Evolutionary conservation across 2,797 vertebrate genomes (phyloP).

Genomic region (Lutjanus argentimaculatus): DNA sequence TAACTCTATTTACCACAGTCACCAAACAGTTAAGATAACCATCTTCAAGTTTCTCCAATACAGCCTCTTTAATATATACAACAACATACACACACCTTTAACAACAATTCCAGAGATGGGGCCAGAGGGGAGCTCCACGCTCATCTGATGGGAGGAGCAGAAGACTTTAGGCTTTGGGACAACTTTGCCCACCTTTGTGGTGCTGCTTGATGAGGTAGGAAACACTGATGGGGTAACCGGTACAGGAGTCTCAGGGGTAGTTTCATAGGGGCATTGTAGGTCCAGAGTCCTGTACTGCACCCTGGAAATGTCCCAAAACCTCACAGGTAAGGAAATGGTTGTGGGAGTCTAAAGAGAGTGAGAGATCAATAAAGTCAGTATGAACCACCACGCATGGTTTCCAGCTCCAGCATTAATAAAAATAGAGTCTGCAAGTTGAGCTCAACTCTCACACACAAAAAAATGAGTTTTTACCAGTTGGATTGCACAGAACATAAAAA

Average conservation of each 20-base stretch:
- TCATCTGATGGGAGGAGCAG: slow-evolving; percentile 81
- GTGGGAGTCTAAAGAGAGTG: slow-evolving; percentile 66
- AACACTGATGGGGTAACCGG: not conserved
- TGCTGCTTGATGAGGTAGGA: slow-evolving; percentile 13
- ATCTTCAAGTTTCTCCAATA: no score
- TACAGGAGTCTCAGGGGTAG: slow-evolving; percentile 13
- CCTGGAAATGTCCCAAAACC: slow-evolving; percentile 75
- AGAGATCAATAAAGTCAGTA: slow-evolving; percentile 37
- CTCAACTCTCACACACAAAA: slow-evolving; percentile 13
- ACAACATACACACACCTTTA: slow-evolving; percentile 68
- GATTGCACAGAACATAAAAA: slow-evolving; percentile 31
- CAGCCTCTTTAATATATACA: not conserved
- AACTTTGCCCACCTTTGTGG: not conserved
- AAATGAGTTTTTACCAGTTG: not conserved
- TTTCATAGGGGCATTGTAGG: slow-evolving; percentile 72
- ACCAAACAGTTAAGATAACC: no score
- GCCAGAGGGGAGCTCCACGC: slow-evolving; percentile 76
- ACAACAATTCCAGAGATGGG: slow-evolving; percentile 76
- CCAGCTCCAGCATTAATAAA: slow-evolving; percentile 24
- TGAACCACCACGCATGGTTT: slow-evolving; percentile 21
- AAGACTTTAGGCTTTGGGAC: slow-evolving; percentile 59
- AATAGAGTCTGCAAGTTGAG: slow-evolving; percentile 32
- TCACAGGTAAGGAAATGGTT: slow-evolving; percentile 71
- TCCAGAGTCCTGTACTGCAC: slow-evolving; percentile 66
- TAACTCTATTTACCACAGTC: no score